Evolutionary conservation across 2,888 invertebrate species (phyloP), one percentile per base, ranked within the genome.

Genomic region (Micoletzkya japonica): DNA sequence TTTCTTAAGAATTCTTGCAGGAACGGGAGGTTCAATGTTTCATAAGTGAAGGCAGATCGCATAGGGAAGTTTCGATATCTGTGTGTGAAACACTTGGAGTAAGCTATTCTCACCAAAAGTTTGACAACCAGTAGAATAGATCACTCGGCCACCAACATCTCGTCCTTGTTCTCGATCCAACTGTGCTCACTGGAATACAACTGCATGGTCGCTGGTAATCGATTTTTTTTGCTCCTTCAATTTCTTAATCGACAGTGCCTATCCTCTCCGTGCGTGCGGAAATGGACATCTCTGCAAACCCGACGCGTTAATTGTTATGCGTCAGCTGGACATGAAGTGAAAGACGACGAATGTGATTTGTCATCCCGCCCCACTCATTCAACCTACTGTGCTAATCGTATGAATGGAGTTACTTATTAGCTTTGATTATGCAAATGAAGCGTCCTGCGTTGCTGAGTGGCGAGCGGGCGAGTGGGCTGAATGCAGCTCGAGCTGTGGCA

Each of bases 381-480:
- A 24, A 39, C 57, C 1, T 24, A 37, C 4, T 74, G 71, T 56
- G 52, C 44, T n/a, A 50, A 63, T 60, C 70, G 58, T 67, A 17
- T 39, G 70, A 20, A 61, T 30, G 4, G n/a, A 1, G 17, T 6
- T 26, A 20, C 24, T 3, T 30, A 52, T n/a, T 14, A 39, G 7
- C 6, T 6, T 17, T 39, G 17, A 7, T 39, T 17, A 39, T 39
- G 6, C 6, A 36, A 59, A 74, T 73, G 69, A 37, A 83, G 83
- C 73, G 30, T 73, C 76, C 57, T 84, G 85, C 75, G 77, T 90
- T 82, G 92, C 94, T 0, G 90, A 91, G 64, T 97, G 96, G 96
- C 90, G 91, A 73, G 91, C 92, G 4, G 93, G 93, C 10, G 90
- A 92, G 71, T 96, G 96, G 96, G 93, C 93, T 52, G 91, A 92